Evolutionary conservation across 2,888 invertebrate genomes (phyloP), one percentile per base, ranked within the genome.

Genomic region (Orthosia gracilis): DNA sequence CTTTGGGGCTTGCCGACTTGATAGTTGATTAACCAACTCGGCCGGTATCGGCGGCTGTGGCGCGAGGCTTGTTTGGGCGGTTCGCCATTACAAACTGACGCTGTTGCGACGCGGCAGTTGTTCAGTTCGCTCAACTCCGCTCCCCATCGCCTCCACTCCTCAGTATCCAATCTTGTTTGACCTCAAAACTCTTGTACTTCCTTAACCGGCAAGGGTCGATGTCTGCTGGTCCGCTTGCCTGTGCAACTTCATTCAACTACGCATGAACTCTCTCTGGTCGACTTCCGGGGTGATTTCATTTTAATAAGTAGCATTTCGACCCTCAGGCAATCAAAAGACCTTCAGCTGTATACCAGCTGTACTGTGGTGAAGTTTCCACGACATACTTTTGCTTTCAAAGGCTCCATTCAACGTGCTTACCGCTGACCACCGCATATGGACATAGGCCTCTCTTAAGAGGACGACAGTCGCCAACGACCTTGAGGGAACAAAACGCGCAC

Each of bases 81-180:
- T 80, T 80, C 77, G 69, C 71, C 47, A 74, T 76, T 67, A 73
- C 72, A 55, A 66, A 66, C 73, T 73, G 76, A 71, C 73, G 76
- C 73, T 85, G 87, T 88, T 88, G 87, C 87, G 87, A 87, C 81
- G 85, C 88, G 88, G 86, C 75, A 86, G 84, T 79, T 31, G 45
- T 55, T 45, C 71, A 45, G n/a, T 47, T 47, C 71, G 75, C 80
- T 76, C 40, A 40, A 40, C 40, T 40, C 40, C 40, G 40, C 40
- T 40, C 57, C 64, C 71, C 64, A 72, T 67, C 65, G 47, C 62
- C 50, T 67, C 52, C 58, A 78, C 23, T 65, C 45, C 45, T 61
- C 61, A 15, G 58, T 47, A 74, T 50, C 75, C 72, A 76, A 63
- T 71, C 58, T 69, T 63, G 40, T 69, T 61, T 73, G 85, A 74